These are phyloP conservation scores for Apogon talboti DNA, from an alignment of 2,797 vertebrate species.

Conservation along the genomic window DNA sequence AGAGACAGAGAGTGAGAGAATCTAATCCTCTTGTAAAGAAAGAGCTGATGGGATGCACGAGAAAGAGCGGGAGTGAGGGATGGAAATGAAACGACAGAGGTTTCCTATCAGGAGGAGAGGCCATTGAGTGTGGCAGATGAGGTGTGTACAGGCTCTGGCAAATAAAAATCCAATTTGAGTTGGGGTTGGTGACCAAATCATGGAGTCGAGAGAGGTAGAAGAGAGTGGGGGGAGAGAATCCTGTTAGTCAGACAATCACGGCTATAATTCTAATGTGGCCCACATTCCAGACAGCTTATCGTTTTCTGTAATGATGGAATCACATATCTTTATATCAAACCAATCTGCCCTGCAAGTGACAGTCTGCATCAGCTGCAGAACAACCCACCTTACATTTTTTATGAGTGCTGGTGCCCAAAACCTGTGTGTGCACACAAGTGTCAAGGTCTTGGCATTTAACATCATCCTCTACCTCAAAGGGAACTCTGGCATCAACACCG, in stretches of 20 bases:
- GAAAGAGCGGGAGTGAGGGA: constrained; percentile 52
- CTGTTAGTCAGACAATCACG: constrained; percentile 79
- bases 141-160: constrained; percentile 70
- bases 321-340: constrained; percentile 68
- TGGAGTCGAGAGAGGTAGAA: constrained; percentile 56
- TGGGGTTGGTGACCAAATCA: constrained; percentile 62
- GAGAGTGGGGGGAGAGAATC: constrained; percentile 67
- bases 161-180: constrained; percentile 79
- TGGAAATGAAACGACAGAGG: constrained; percentile 75
- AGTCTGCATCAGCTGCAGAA: constrained; percentile 40
- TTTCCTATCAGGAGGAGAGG: constrained; percentile 70
- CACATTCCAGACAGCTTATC: constrained; percentile 77
- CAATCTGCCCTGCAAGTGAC: constrained; percentile 39
- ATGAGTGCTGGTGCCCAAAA: constrained; percentile 26
- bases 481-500: constrained; percentile 47
- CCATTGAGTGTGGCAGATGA: constrained; percentile 75
- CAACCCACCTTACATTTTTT: constrained; percentile 15
- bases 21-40: constrained; percentile 84
- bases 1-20: constrained; percentile 67
- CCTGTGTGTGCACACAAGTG: constrained; percentile 17
- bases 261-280: constrained; percentile 79
- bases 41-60: constrained; percentile 75
- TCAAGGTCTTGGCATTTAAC: constrained; percentile 45
- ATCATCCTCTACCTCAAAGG: constrained; percentile 50
- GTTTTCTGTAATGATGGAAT: constrained; percentile 67